Evolutionary conservation across 2,113 vertebrate genomes (phyloP).

Genomic region (Sisor rabdophorus): DNA sequence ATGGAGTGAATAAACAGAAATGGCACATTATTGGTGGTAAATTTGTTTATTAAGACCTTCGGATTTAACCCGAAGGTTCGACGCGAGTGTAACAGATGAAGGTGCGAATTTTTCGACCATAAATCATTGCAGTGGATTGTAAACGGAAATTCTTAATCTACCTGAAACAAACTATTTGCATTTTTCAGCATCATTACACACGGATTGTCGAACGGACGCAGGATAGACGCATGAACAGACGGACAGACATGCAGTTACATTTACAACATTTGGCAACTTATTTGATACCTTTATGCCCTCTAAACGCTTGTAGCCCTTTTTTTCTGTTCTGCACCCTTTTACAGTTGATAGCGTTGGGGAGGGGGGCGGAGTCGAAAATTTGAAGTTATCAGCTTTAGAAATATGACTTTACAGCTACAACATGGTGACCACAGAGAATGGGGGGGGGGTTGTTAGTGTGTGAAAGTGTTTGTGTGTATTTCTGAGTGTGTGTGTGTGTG

Average conservation of each 20-base stretch:
- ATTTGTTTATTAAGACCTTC: not conserved
- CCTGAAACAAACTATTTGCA: not conserved
- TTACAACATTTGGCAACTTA: not conserved
- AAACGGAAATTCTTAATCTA: not conserved
- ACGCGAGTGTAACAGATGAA: conserved; percentile 15
- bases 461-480: too few species aligned
- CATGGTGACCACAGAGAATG: too few species aligned
- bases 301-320: not conserved
- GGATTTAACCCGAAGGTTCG: not conserved
- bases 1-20: not conserved
- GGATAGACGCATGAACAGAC: not conserved
- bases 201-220: too few species aligned
- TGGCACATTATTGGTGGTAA: not conserved
- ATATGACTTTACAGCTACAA: too few species aligned
- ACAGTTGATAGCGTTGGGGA: too few species aligned
- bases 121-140: not conserved
- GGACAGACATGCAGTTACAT: not conserved
- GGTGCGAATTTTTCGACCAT: not conserved
- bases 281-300: not conserved
- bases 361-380: too few species aligned
- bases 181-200: not conserved
- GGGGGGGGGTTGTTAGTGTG: too few species aligned
- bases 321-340: too few species aligned
- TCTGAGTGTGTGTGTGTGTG: too few species aligned
- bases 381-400: too few species aligned